A percentile compares a stretch with the other conserved stretches of the same genome.
Evolutionary conservation across 2,113 vertebrate species (phyloP).

Genomic region (Phaethon lepturus): DNA sequence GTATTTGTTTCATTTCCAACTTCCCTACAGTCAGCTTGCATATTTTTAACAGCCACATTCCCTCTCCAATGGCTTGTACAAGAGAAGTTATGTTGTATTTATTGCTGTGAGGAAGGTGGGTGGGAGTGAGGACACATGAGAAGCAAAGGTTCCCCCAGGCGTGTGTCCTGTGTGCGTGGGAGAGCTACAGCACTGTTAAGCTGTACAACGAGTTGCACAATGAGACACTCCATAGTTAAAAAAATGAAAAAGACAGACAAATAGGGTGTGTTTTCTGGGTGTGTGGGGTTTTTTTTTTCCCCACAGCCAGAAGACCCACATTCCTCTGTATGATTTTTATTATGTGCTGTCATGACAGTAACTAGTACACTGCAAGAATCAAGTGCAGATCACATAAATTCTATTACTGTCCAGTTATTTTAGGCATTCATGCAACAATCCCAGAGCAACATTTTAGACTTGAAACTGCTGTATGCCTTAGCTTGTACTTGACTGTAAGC

Average conservation of each 20-base stretch:
- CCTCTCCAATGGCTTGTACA: fast-evolving
- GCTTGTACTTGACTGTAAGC: neutral
- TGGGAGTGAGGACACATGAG: neutral
- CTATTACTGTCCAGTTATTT: neutral
- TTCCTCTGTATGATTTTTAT: neutral
- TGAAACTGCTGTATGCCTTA: neutral
- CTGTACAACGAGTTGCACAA: neutral
- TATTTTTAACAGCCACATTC: neutral
- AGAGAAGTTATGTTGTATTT: neutral
- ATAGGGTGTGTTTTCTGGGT: neutral
- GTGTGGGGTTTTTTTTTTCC: neutral
- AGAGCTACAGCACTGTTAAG: neutral
- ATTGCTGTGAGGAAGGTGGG: neutral
- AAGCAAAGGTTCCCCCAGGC: neutral
- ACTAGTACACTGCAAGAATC: neutral
- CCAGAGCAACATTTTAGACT: neutral
- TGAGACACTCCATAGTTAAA: neutral
- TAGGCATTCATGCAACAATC: neutral
- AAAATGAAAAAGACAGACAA: neutral
- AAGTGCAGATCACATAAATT: neutral
- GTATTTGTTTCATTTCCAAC: neutral
- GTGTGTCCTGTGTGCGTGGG: neutral
- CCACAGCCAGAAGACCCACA: neutral
- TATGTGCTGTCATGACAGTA: neutral
- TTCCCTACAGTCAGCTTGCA: neutral